Evolutionary conservation across 2,888 invertebrate species (phyloP).

Genomic region (Sinopyrophorus schimmeli): DNA sequence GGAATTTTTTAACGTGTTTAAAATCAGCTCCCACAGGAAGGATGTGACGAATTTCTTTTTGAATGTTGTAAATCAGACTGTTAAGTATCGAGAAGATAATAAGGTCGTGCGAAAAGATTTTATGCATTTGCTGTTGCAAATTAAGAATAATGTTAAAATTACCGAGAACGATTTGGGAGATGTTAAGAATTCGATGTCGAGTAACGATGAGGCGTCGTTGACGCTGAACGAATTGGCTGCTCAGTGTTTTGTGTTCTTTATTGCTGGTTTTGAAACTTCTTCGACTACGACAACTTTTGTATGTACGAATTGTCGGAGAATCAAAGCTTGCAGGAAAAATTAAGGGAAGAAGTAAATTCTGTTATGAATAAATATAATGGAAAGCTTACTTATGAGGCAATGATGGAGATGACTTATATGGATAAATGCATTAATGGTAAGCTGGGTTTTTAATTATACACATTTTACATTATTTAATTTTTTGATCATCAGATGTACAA

Average conservation of each 20-base stretch:
- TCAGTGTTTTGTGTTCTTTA: conserved; percentile 50
- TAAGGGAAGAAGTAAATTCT: conserved; percentile 45
- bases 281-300: conserved; percentile 58
- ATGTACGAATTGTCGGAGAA: conserved; percentile 54
- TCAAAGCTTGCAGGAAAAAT: conserved; percentile 48
- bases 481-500: too few relatives aligned
- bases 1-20: conserved; percentile 31
- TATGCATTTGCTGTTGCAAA: conserved; percentile 58
- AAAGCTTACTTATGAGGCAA: conserved; percentile 47
- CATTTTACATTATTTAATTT: too few relatives aligned
- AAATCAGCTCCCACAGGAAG: conserved; percentile 36
- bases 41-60: conserved; percentile 54
- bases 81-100: conserved; percentile 55
- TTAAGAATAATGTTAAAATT: conserved; percentile 51
- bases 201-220: background rate
- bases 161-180: conserved; percentile 31
- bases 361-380: conserved; percentile 39
- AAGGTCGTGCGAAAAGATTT: conserved; percentile 59
- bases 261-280: conserved; percentile 55
- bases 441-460: background rate
- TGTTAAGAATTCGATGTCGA: conserved; percentile 34
- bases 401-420: conserved; percentile 50
- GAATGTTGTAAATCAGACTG: conserved; percentile 52
- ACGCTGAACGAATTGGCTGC: conserved; percentile 42
- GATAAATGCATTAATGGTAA: conserved; percentile 48